Percentiles rank a stretch among this genome's conserved stretches.
These are phyloP conservation scores for Varanus salvator DNA, from an alignment of 2,113 vertebrate species.

Conservation along the genomic window DNA sequence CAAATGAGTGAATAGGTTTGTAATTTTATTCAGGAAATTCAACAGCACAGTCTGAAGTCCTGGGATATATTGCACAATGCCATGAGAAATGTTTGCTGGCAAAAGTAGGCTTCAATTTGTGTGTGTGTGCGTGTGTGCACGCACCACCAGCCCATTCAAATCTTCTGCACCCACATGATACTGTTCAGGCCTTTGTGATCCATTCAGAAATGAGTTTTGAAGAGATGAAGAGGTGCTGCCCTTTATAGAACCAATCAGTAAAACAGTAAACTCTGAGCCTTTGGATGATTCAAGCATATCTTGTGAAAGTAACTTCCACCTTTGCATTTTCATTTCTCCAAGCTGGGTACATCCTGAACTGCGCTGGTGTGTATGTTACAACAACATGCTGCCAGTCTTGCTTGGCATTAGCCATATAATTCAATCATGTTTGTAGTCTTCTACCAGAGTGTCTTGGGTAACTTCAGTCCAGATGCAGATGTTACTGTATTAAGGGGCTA, in stretches of 20 bases:
- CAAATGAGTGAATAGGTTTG: background rate
- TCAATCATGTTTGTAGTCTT: background rate
- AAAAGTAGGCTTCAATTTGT: background rate
- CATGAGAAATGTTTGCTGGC: background rate
- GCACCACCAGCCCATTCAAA: background rate
- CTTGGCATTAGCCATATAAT: background rate
- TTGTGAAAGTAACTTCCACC: background rate
- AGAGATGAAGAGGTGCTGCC: too few species aligned
- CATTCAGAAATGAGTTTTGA: background rate
- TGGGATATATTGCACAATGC: background rate
- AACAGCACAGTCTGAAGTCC: background rate
- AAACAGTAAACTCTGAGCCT: background rate
- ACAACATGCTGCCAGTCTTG: background rate
- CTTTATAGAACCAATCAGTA: background rate
- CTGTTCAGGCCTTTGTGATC: background rate
- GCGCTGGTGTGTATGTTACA: background rate
- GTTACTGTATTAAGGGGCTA: background rate
- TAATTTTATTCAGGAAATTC: background rate
- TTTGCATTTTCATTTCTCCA: background rate
- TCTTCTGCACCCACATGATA: background rate
- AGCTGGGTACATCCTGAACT: background rate
- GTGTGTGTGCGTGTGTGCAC: too few species aligned
- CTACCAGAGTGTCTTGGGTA: background rate
- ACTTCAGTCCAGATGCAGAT: too few species aligned
- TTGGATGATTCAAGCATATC: background rate